A percentile compares a stretch with the other conserved stretches of the same genome.
These are phyloP conservation scores for Coleophora flavipennella DNA, from an alignment of 2,888 invertebrate genomes.

Conservation along the genomic window DNA sequence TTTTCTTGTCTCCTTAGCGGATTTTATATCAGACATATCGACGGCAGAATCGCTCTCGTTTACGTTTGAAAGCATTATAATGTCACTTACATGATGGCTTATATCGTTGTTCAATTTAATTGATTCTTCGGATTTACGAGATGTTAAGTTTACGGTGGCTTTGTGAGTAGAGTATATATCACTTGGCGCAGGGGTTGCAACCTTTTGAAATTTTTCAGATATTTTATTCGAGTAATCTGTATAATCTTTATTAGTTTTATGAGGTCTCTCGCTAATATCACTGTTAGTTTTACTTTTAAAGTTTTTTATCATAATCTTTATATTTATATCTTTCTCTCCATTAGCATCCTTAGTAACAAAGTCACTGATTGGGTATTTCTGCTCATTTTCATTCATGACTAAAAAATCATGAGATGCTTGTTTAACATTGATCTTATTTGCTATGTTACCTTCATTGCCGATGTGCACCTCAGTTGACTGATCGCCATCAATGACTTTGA, in stretches of 20 bases:
- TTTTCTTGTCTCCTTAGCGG: too few relatives aligned
- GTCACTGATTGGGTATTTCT: constrained; percentile 2
- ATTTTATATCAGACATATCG: too few relatives aligned
- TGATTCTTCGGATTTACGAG: constrained; percentile 5
- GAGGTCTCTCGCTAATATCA: constrained; percentile 2
- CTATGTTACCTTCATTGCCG: constrained; percentile 21
- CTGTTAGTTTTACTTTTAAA: constrained; percentile 24
- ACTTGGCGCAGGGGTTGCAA: constrained; percentile 39
- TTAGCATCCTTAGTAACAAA: constrained; percentile 17
- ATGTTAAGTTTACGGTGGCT: constrained; percentile 33
- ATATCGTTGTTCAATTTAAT: too few relatives aligned
- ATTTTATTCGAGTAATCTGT: constrained; percentile 33
- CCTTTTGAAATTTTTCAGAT: constrained; percentile 42
- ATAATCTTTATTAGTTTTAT: neutral
- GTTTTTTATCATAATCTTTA: constrained; percentile 46
- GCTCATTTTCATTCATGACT: constrained; percentile 23
- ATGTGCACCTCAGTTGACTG: constrained; percentile 35
- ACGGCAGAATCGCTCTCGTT: too few relatives aligned
- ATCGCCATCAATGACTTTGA: constrained; percentile 40
- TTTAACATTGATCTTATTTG: constrained; percentile 4
- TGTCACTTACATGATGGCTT: too few relatives aligned
- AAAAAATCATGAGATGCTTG: constrained; percentile 29
- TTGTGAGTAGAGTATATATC: constrained; percentile 32
- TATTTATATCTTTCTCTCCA: constrained; percentile 42
- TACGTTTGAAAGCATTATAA: too few relatives aligned